Conservation (phyloP, 2,797 vertebrate species). For the Pagetopsis macropterus region DNA sequence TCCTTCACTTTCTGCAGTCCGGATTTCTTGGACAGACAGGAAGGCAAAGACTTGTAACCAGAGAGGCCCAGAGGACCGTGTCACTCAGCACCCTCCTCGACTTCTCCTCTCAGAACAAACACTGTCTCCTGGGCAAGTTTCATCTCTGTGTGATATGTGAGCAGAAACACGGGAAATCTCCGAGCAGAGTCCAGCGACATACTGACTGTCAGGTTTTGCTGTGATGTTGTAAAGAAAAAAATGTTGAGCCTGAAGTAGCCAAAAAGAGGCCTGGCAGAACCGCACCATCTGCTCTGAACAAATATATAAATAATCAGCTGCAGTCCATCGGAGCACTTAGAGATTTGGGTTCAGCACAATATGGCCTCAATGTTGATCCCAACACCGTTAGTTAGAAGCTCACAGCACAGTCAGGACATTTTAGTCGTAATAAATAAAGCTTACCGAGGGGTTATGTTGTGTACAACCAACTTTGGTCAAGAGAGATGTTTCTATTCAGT, state of each 20-base stretch:
- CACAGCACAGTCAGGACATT: background rate
- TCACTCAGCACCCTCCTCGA: slow-evolving; percentile 66
- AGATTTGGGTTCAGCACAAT: slow-evolving; percentile 57
- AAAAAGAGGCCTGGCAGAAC: slow-evolving; percentile 52
- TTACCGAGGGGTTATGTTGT: background rate
- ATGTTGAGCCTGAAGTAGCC: slow-evolving; percentile 43
- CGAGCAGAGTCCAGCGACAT: background rate
- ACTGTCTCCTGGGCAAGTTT: slow-evolving; percentile 17
- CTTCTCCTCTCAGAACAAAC: slow-evolving; percentile 51
- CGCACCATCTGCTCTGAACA: slow-evolving; percentile 71
- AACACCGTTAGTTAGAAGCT: slow-evolving; percentile 16
- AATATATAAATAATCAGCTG: slow-evolving; percentile 71
- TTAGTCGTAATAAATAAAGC: slow-evolving; percentile 10
- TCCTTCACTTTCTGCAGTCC: slow-evolving; percentile 23
- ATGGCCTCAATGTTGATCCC: slow-evolving; percentile 51
- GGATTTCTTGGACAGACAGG: slow-evolving; percentile 67
- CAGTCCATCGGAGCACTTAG: slow-evolving; percentile 58
- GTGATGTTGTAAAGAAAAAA: slow-evolving; percentile 40
- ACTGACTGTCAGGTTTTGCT: slow-evolving; percentile 8
- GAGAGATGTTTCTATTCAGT: background rate
- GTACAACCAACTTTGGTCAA: background rate
- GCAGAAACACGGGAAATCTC: slow-evolving; percentile 3
- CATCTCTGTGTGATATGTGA: slow-evolving; percentile 6
- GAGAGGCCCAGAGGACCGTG: slow-evolving; percentile 75
- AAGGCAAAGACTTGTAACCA: slow-evolving; percentile 71